Percentiles rank a stretch among this genome's conserved stretches.
Evolutionary conservation across 2,113 vertebrate genomes (phyloP).

Genomic region (Pitta sordida): DNA sequence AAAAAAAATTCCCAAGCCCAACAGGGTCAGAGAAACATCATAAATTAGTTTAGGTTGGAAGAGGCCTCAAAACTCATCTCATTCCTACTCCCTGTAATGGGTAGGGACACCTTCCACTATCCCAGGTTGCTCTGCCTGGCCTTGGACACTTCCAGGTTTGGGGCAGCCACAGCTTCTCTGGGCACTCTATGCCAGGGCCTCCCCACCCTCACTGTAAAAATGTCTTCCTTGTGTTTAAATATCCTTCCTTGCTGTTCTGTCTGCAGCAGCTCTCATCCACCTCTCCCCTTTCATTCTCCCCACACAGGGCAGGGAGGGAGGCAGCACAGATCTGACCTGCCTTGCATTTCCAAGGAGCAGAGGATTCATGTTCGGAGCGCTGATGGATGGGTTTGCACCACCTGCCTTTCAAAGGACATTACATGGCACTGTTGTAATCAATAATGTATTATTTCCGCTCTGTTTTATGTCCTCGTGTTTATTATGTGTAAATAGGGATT

Average conservation of each 20-base stretch:
- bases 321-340: background rate
- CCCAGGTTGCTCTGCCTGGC: background rate
- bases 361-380: accelerated
- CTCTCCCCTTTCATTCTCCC: background rate
- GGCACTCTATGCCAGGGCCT: background rate
- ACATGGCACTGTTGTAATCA: constrained; percentile 44
- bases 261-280: background rate
- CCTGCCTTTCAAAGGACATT: constrained; percentile 40
- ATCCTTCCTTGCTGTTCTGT: accelerated
- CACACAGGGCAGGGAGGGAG: accelerated
- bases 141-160: background rate
- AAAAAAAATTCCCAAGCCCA: background rate
- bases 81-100: background rate
- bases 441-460: constrained; percentile 48
- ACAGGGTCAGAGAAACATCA: background rate
- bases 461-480: constrained; percentile 37
- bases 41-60: background rate
- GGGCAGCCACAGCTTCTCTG: background rate
- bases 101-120: accelerated
- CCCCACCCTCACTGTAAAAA: accelerated
- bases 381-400: background rate
- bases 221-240: background rate
- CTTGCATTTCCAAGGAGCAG: background rate
- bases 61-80: background rate
- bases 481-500: constrained; percentile 69